Percentiles rank a stretch among this genome's conserved stretches.
Conservation (phyloP, 1,140 invertebrate species). For the Melanaphis sacchari region DNA sequence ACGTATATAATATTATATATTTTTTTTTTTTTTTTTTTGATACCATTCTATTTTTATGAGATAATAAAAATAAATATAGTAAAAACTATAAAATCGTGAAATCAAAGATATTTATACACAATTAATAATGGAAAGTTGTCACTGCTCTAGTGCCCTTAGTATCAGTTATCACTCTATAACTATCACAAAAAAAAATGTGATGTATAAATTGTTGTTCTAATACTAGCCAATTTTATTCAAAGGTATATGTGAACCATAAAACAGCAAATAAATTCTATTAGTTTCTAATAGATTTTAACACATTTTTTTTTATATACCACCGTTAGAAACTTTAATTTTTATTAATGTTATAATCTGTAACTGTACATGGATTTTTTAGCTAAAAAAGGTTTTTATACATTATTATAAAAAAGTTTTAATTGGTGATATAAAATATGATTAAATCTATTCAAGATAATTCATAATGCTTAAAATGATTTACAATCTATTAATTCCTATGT, state of each 20-base stretch:
- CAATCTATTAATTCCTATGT: no score
- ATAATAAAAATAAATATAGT: not conserved
- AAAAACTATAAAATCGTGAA: not conserved
- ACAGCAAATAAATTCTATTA: not conserved
- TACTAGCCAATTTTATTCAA: not conserved
- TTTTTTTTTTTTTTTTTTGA: no score
- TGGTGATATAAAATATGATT: not conserved
- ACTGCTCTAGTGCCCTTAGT: not conserved
- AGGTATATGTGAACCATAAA: not conserved
- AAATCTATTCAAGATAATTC: not conserved
- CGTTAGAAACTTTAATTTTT: not conserved
- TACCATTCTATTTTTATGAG: no score
- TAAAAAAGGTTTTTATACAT: not conserved
- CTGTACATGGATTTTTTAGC: not conserved
- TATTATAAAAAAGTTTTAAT: not conserved
- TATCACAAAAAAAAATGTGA: not conserved
- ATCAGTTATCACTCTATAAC: not conserved
- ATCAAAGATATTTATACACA: not conserved
- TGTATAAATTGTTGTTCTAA: not conserved
- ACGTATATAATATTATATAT: no score
- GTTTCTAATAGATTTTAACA: not conserved
- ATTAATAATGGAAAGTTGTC: not conserved
- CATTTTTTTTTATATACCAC: not conserved
- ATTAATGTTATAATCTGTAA: not conserved
- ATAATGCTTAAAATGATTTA: not conserved